Conservation (phyloP, 2,888 invertebrate genomes). For the Pediacus dermestoides region DNA sequence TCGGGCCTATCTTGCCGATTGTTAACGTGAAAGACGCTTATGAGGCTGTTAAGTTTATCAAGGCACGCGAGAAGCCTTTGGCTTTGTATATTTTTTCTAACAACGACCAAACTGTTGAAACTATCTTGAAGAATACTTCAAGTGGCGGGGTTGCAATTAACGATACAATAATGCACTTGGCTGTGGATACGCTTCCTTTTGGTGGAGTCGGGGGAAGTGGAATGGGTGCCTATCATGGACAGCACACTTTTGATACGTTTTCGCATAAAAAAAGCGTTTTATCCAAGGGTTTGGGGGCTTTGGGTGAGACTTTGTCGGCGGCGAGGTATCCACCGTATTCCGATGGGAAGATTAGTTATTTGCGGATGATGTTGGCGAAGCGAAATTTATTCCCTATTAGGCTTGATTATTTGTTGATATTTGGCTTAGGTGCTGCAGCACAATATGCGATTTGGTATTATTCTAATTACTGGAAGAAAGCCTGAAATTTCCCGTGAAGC, state of each 20-base stretch:
- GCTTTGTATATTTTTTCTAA: conserved; percentile 82
- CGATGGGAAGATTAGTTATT: conserved; percentile 60
- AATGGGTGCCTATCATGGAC: conserved; percentile 92
- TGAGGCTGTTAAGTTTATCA: conserved; percentile 90
- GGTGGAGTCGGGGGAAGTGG: conserved; percentile 96
- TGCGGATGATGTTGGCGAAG: conserved; percentile 6
- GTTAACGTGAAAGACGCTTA: conserved; percentile 74
- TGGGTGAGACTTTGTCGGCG: conserved; percentile 68
- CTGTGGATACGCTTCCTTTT: conserved; percentile 90
- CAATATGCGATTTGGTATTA: no score
- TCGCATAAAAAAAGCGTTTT: conserved; percentile 80
- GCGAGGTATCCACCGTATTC: conserved; percentile 83
- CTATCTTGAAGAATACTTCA: conserved; percentile 67
- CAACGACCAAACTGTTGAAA: conserved; percentile 54
- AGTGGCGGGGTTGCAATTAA: conserved; percentile 82
- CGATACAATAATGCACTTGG: conserved; percentile 80
- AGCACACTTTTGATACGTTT: conserved; percentile 86
- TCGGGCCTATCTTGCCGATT: conserved; percentile 94
- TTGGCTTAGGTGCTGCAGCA: no score
- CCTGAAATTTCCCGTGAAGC: no score
- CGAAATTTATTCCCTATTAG: no score
- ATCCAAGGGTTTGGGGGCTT: conserved; percentile 63
- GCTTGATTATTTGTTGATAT: no score
- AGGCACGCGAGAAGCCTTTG: conserved; percentile 84
- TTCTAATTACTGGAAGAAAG: no score